Evolutionary conservation across 2,888 invertebrate genomes (phyloP).

Genomic region (Antheraea yamamai): DNA sequence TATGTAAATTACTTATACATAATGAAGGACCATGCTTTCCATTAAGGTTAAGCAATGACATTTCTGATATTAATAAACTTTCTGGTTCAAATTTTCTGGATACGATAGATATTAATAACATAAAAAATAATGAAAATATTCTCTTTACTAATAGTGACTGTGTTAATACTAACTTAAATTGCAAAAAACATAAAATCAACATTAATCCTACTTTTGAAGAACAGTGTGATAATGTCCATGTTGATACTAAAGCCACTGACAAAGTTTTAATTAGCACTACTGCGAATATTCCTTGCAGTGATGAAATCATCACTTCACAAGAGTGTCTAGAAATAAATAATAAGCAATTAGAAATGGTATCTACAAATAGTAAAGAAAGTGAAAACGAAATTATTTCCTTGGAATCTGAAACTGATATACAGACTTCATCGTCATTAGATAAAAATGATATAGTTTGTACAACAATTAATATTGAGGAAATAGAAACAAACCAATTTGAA

Average conservation of each 20-base stretch:
- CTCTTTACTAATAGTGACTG: not conserved
- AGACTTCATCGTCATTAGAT: not conserved
- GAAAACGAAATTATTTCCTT: not conserved
- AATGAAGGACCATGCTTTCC: slow-evolving; percentile 15
- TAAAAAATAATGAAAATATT: not conserved
- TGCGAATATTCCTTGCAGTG: not conserved
- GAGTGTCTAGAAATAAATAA: slow-evolving; percentile 10
- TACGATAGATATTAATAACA: not conserved
- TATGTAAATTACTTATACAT: slow-evolving; percentile 55
- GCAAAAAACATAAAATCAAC: not conserved
- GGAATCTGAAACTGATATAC: not conserved
- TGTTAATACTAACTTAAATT: not conserved
- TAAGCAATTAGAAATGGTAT: not conserved
- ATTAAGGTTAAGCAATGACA: not conserved
- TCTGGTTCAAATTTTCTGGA: not conserved
- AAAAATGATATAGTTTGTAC: not conserved
- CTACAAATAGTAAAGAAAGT: not conserved
- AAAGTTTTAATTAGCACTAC: not conserved
- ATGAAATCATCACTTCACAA: not conserved
- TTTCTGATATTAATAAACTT: not conserved
- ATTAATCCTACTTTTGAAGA: not conserved
- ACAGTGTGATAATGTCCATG: not conserved
- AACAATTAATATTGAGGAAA: not conserved
- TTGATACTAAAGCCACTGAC: not conserved
- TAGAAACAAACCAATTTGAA: not conserved